Evolutionary conservation across 2,888 invertebrate genomes (phyloP), one percentile per base, ranked within the genome.

Genomic region (Nomada lathburiana): DNA sequence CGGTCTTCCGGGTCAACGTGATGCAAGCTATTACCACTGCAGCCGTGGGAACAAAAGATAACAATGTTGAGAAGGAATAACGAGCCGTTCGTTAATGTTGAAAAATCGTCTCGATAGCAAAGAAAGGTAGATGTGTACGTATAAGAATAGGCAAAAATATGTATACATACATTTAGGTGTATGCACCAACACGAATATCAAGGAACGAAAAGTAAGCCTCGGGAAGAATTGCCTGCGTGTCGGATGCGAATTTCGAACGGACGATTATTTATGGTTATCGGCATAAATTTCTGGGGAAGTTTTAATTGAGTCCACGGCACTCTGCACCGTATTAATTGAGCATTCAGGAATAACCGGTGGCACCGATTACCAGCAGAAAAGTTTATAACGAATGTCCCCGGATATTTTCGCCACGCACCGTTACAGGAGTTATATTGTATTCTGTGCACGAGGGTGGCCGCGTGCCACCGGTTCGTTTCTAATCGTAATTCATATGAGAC

Each of bases 401-500:
- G 68, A 73, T 69, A 53, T 53, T 80, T 82, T 53, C 82, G 55
- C 64, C 74, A 53, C 67, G 59, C 69, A 80, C 86, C 85, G 86
- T 86, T 87, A 87, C 64, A 13, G 50, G 36, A 67, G 64, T 74
- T 76, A 69, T 62, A 75, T 75, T 67, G 70, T 78, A 86, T 87
- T 85, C 77, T 70, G 74, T 44, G 52, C 75, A 76, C 85, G 79
- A 29, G 53, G 44, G 29, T 68, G 68, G 59, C 74, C 82, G 62
- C 71, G 83, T 64, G 76, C 73, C 67, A 59, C 65, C 18, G 70
- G 77, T 52, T 80, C 79, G 64, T 74, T 70, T 80, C 77, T 77
- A 74, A 83, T 87, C 86, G 86, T 85, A 83, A 86, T 83, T 87
- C 87, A 85, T 85, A 79, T 65, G 83, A 64, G 65, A 70, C 74